Evolutionary conservation across 2,797 vertebrate genomes (phyloP).

Genomic region (Sitta carolinensis): DNA sequence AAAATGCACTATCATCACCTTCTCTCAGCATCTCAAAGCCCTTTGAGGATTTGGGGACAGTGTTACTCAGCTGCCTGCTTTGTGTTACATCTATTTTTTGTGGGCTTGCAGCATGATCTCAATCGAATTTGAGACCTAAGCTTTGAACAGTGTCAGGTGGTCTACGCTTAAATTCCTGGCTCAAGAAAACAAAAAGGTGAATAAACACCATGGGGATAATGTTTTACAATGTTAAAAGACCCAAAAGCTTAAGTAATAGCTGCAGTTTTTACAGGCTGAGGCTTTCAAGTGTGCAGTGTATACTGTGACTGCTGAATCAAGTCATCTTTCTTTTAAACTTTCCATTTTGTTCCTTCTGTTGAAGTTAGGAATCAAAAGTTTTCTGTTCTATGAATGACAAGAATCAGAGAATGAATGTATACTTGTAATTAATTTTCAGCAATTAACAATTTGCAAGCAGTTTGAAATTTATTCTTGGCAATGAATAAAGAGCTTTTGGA

Average conservation of each 20-base stretch:
- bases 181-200: neutral
- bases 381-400: neutral
- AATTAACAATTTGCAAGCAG: neutral
- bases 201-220: neutral
- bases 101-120: neutral
- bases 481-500: neutral
- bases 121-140: neutral
- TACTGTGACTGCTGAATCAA: neutral
- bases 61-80: neutral
- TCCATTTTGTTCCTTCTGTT: neutral
- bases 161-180: neutral
- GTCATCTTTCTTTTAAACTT: conserved; percentile 3
- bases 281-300: neutral
- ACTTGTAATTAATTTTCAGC: neutral
- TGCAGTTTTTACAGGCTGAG: conserved; percentile 14
- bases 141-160: neutral
- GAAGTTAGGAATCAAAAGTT: conserved; percentile 6
- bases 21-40: neutral
- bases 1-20: neutral
- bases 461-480: conserved; percentile 1
- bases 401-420: neutral
- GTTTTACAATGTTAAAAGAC: neutral
- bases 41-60: neutral
- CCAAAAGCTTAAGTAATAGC: neutral
- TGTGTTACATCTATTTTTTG: neutral